Percentiles rank a stretch among this genome's conserved stretches.
Evolutionary conservation across 2,888 invertebrate genomes (phyloP).

Genomic region (Parasteatoda lunata): DNA sequence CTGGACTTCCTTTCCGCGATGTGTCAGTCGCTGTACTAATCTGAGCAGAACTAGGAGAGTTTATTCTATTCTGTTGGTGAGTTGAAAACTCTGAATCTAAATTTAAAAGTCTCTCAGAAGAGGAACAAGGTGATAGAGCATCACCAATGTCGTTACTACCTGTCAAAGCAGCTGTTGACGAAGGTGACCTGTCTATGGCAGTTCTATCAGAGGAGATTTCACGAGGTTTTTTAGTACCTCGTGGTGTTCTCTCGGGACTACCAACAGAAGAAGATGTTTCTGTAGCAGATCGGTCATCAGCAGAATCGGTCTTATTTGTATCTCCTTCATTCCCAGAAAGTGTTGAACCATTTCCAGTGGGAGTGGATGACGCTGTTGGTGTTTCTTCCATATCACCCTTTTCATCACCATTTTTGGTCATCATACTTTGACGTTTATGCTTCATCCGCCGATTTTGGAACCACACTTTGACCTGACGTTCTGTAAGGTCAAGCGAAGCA

Average conservation of each 20-base stretch:
- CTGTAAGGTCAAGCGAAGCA: conserved; percentile 81
- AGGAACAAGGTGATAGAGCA: conserved; percentile 51
- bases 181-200: conserved; percentile 44
- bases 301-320: conserved; percentile 61
- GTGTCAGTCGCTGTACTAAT: conserved; percentile 17
- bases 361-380: conserved; percentile 58
- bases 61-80: conserved; percentile 35
- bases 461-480: conserved; percentile 91
- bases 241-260: conserved; percentile 53
- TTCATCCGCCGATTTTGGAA: conserved; percentile 88
- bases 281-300: conserved; percentile 63
- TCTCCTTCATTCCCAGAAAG: conserved; percentile 59
- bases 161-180: conserved; percentile 28
- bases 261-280: conserved; percentile 66
- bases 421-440: conserved; percentile 71
- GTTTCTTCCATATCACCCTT: conserved; percentile 64
- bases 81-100: conserved; percentile 50
- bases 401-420: conserved; percentile 70
- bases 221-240: conserved; percentile 46
- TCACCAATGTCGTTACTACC: conserved; percentile 42
- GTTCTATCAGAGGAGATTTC: conserved; percentile 50
- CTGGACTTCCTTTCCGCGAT: conserved; percentile 55
- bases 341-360: conserved; percentile 53
- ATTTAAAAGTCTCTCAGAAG: conserved; percentile 53
- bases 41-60: conserved; percentile 43